Base-by-base conservation (phyloP, 2,113 vertebrate species). In the Poecilia latipinna region DNA sequence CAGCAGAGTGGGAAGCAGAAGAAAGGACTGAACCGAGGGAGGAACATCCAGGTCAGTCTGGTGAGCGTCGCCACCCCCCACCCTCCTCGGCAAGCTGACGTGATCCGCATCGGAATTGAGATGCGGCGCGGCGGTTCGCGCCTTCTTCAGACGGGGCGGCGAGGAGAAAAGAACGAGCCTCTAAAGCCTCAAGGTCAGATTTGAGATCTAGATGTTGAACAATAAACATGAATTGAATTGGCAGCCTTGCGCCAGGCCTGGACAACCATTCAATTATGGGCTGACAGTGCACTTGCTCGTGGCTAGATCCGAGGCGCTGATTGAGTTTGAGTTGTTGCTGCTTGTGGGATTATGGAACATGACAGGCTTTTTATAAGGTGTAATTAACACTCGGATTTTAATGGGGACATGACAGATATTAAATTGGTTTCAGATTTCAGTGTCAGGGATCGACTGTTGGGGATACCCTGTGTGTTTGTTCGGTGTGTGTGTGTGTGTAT, bases 391-490 rank as follows among this genome's bases (percentile, higher is more conserved):
- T 86, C 67, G 80, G 89, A 91, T 91, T 85, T 92, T 92, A 93
- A 94, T 94, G 90, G 86, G 91, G 93, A 94, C 92, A 90, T 93
- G 93, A 93, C 92, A 94, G 93, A 92, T 92, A 93, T 90, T 88
- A 93, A 93, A 94, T 93, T 94, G 90, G 89, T 90, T 93, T 94
- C 89, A 89, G 91, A 93, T 91, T 83, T 86, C 74, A 42, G 77
- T 68, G 70, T 86, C 72, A 35, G 29, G 86, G 80, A 77, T 82
- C 80, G 82, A 66, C 77, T 81, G 72, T 79, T 65, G 61, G 28
- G 33, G 37, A 79, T 69, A 19, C 57, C 28, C n/a, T 26, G 66
- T 74, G 82, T 48, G 29, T 35, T 17, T 42, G 12, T 15, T 13
- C 0, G 12, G 19, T 64, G 32, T n/a, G 48, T 39, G 29, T 28